Conservation (phyloP, 2,113 vertebrate genomes). For the Callorhinus ursinus region DNA sequence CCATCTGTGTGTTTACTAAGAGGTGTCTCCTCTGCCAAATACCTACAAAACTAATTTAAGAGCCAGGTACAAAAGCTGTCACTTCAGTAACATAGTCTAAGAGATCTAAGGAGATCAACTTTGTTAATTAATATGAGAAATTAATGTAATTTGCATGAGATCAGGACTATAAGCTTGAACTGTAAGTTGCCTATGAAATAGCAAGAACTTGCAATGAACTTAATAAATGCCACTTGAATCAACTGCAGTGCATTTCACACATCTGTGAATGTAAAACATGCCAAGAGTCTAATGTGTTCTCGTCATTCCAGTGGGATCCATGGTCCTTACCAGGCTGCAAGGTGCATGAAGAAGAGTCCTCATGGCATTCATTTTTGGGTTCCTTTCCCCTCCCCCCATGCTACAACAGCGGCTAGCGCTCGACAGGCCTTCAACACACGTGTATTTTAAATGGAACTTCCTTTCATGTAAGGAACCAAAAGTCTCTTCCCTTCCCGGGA, state of each 20-base stretch:
- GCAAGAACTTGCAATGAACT: not conserved
- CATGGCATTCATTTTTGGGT: not conserved
- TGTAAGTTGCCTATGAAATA: not conserved
- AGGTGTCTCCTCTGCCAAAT: not conserved
- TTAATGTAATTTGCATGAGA: not conserved
- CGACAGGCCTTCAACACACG: not conserved
- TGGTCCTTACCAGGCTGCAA: not conserved
- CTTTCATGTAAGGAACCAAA: conserved; percentile 18
- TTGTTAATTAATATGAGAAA: not conserved
- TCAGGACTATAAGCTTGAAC: not conserved
- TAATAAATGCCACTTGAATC: not conserved
- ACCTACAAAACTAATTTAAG: not conserved
- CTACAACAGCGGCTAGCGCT: not conserved
- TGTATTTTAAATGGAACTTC: not conserved
- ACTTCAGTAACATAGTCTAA: not conserved
- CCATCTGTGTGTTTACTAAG: not conserved
- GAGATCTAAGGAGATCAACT: not conserved
- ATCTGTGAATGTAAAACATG: not conserved
- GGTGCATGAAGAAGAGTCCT: not conserved
- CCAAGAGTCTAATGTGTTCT: not conserved
- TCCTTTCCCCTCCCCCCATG: not conserved
- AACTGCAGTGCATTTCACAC: not conserved
- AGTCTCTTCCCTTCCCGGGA: not conserved
- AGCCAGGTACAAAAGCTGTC: not conserved
- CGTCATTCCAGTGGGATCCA: not conserved